Percentiles rank a stretch among this genome's conserved stretches.
These are phyloP conservation scores for Periplaneta americana DNA, from an alignment of 1,140 invertebrate genomes.

Conservation along the genomic window DNA sequence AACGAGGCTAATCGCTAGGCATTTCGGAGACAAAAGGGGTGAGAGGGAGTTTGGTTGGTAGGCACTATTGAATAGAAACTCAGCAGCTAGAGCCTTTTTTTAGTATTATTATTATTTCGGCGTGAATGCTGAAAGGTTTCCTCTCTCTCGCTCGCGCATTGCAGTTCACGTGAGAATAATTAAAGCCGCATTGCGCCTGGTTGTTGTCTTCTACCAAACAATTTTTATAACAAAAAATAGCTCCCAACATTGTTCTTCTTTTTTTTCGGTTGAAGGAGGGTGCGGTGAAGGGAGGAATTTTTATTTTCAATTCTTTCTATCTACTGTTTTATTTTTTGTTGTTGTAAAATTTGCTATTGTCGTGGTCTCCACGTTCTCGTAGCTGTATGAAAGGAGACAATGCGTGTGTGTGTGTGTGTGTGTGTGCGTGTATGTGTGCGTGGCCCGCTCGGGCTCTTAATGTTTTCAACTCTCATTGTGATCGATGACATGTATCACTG, in stretches of 20 bases:
- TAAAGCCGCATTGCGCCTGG: conserved; percentile 11
- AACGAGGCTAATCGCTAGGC: not conserved
- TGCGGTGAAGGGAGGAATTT: not conserved
- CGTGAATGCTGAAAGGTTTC: conserved; percentile 8
- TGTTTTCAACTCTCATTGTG: not conserved
- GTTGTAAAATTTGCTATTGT: not conserved
- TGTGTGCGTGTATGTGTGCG: no score
- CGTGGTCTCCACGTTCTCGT: not conserved
- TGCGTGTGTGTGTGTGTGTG: no score
- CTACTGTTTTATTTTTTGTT: not conserved
- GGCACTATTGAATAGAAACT: not conserved
- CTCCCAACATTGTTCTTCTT: not conserved
- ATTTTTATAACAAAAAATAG: not conserved
- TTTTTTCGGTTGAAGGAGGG: not conserved
- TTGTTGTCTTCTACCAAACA: conserved; percentile 6
- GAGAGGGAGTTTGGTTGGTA: not conserved
- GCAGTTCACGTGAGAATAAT: conserved; percentile 7
- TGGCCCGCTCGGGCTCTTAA: not conserved
- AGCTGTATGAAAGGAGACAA: not conserved
- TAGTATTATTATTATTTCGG: not conserved
- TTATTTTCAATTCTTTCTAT: conserved; percentile 11
- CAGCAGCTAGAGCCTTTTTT: not conserved
- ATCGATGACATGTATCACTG: not conserved
- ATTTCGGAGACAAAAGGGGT: not conserved
- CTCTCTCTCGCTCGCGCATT: not conserved